Percentiles rank a stretch among this genome's conserved stretches.
Evolutionary conservation across 1,140 invertebrate species (phyloP).

Genomic region (Bombus haemorrhoidalis): DNA sequence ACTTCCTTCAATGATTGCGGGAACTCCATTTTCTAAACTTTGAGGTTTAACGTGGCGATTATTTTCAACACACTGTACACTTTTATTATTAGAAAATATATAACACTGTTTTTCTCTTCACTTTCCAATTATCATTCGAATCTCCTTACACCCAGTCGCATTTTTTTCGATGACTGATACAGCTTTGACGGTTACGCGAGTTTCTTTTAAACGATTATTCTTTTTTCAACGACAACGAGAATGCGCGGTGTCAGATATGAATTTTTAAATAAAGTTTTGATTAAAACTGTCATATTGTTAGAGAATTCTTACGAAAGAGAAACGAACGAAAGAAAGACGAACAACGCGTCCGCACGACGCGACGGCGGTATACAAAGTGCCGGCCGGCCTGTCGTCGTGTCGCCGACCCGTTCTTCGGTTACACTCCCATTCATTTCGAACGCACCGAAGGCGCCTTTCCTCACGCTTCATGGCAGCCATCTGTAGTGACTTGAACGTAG

Average conservation of each 20-base stretch:
- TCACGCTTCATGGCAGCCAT: background rate
- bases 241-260: background rate
- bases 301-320: background rate
- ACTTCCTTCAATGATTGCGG: too few species aligned
- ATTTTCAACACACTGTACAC: slow-evolving; percentile 10
- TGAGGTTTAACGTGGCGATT: background rate
- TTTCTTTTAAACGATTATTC: background rate
- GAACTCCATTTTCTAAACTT: background rate
- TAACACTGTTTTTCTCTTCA: slow-evolving; percentile 22
- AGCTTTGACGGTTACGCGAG: background rate
- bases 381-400: slow-evolving; percentile 58
- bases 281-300: background rate
- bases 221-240: too few species aligned
- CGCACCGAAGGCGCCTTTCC: slow-evolving; percentile 19
- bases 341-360: slow-evolving; percentile 59
- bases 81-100: background rate
- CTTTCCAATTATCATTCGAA: background rate
- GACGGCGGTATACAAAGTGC: slow-evolving; percentile 73
- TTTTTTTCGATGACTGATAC: background rate
- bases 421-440: slow-evolving; percentile 54
- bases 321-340: background rate
- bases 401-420: slow-evolving; percentile 37
- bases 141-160: background rate
- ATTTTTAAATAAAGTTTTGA: background rate
- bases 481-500: background rate